Evolutionary conservation across 2,113 vertebrate species (phyloP).

Genomic region (Lepidiolamprologus cunningtoni): DNA sequence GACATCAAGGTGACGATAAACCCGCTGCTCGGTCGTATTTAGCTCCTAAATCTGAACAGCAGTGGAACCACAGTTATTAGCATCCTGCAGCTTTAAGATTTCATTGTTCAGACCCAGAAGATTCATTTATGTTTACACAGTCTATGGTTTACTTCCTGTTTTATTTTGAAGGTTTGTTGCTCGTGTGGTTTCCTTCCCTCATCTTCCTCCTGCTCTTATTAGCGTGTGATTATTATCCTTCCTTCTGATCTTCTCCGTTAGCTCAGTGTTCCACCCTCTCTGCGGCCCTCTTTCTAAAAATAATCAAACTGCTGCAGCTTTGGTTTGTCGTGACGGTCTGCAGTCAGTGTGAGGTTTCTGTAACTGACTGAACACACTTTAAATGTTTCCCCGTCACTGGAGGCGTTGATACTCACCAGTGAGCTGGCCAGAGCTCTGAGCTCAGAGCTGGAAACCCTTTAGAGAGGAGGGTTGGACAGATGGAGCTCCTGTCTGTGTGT

Average conservation of each 20-base stretch:
- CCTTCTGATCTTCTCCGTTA: neutral
- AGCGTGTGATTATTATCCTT: neutral
- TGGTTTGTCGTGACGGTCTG: neutral
- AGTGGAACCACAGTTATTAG: neutral
- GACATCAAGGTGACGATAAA: neutral
- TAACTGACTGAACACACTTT: neutral
- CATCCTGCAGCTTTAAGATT: neutral
- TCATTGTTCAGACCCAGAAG: neutral
- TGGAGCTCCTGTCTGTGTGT: neutral
- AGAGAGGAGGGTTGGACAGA: neutral
- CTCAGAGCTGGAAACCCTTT: neutral
- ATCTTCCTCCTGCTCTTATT: neutral
- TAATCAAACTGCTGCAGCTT: neutral
- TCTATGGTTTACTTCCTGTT: neutral
- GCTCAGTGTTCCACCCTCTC: neutral
- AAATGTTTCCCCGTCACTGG: neutral
- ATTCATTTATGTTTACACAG: neutral
- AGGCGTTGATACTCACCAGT: neutral
- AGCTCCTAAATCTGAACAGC: neutral
- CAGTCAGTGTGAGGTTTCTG: neutral
- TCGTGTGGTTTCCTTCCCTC: neutral
- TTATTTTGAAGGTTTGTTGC: neutral
- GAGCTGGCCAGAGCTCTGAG: neutral
- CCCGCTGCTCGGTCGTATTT: neutral
- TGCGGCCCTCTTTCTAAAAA: fast-evolving